Conservation (phyloP, 2,113 vertebrate genomes). For the Apteryx mantelli region DNA sequence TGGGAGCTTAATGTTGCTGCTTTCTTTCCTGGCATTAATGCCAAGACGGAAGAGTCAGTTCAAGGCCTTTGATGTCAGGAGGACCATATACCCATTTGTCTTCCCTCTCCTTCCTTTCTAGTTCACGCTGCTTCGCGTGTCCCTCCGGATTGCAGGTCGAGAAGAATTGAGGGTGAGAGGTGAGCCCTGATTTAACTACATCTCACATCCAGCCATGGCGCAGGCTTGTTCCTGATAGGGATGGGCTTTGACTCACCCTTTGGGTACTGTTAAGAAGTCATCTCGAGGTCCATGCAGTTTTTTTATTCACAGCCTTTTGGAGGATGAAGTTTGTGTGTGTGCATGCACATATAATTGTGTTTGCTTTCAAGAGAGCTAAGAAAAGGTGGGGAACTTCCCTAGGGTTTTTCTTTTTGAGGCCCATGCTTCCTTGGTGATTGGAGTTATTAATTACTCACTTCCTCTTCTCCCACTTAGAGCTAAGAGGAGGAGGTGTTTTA, state of each 20-base stretch:
- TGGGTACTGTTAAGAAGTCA: background rate
- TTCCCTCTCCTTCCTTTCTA: background rate
- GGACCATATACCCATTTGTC: background rate
- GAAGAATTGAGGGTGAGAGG: background rate
- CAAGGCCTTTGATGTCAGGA: background rate
- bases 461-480: background rate
- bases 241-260: background rate
- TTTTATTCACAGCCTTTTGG: background rate
- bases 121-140: background rate
- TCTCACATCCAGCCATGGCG: background rate
- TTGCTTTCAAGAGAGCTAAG: conserved; percentile 1
- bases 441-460: conserved; percentile 1
- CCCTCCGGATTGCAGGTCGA: background rate
- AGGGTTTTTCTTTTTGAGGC: background rate
- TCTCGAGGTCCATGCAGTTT: background rate
- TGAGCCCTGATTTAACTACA: background rate
- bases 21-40: background rate
- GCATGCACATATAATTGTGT: background rate
- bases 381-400: background rate
- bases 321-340: background rate
- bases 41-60: background rate
- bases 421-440: background rate
- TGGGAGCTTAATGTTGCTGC: background rate
- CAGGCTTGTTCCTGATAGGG: background rate
- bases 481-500: background rate